Evolutionary conservation across 2,888 invertebrate species (phyloP).

Genomic region (Polyommatus icarus): DNA sequence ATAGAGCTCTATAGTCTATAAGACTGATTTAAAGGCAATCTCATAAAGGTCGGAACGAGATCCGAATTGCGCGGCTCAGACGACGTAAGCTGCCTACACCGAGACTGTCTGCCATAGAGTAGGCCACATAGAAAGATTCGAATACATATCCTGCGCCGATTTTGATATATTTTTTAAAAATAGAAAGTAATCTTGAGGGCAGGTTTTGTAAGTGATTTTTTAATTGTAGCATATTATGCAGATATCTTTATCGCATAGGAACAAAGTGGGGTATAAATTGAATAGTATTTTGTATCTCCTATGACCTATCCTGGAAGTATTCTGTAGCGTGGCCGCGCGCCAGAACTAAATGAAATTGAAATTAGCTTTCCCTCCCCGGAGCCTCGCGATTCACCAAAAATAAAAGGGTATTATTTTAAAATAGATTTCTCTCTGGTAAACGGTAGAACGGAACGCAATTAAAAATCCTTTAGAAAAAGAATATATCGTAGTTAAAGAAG

Average conservation of each 20-base stretch:
- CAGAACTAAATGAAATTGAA: conserved; percentile 81
- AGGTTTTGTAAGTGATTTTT: too few species aligned
- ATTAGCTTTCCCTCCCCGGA: conserved; percentile 78
- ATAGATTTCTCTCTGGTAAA: conserved; percentile 64
- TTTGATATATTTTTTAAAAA: too few species aligned
- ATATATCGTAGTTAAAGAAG: conserved; percentile 29
- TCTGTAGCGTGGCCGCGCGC: conserved; percentile 77
- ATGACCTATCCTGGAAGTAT: conserved; percentile 27
- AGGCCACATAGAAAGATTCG: too few species aligned
- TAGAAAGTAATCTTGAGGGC: too few species aligned
- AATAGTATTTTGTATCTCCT: conserved; percentile 11
- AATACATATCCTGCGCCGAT: too few species aligned
- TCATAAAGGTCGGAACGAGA: conserved; percentile 44
- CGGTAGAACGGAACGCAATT: conserved; percentile 48
- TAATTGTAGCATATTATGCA: background rate
- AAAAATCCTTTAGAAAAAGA: conserved; percentile 37
- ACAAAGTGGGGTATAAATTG: background rate
- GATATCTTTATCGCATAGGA: background rate
- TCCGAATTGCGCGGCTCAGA: conserved; percentile 58
- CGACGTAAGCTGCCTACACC: conserved; percentile 73
- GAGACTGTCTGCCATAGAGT: background rate
- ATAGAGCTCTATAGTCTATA: conserved; percentile 43
- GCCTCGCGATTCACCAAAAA: conserved; percentile 75
- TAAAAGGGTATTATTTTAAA: conserved; percentile 79
- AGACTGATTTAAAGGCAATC: conserved; percentile 56